phyloP scores from a whole-genome alignment of 2,113 vertebrate species.

The Neotoma lepida region DNA sequence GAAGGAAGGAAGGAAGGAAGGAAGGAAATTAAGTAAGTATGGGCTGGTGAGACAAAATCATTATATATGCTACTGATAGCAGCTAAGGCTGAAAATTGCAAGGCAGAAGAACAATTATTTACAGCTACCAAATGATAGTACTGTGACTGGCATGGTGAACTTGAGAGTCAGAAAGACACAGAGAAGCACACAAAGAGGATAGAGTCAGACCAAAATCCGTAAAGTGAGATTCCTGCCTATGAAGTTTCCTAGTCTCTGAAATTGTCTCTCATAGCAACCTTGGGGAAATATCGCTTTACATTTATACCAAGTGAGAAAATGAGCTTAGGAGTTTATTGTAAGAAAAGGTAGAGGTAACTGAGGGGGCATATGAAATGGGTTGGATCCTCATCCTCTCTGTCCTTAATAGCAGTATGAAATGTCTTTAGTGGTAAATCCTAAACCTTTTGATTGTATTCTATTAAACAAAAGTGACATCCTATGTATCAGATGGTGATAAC shows the following conservation, averaged over 20 bases:
- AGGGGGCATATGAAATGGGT: not conserved
- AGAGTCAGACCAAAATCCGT: conserved; percentile 5
- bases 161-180: not conserved
- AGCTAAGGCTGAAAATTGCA: not conserved
- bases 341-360: not conserved
- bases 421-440: not conserved
- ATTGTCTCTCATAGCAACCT: not conserved
- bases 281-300: not conserved
- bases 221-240: not conserved
- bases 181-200: not conserved
- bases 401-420: not conserved
- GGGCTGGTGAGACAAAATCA: not conserved
- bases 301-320: conserved; percentile 4
- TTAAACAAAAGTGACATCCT: not conserved
- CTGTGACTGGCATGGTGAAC: not conserved
- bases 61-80: not conserved
- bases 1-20: not conserved
- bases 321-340: not conserved
- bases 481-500: not conserved
- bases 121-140: not conserved
- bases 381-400: not conserved
- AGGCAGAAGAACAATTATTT: conserved; percentile 24
- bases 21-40: not conserved
- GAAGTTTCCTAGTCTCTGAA: not conserved
- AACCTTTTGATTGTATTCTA: conserved; percentile 14